Conservation (phyloP, 2,797 vertebrate genomes). For the Aldrovandia affinis region DNA sequence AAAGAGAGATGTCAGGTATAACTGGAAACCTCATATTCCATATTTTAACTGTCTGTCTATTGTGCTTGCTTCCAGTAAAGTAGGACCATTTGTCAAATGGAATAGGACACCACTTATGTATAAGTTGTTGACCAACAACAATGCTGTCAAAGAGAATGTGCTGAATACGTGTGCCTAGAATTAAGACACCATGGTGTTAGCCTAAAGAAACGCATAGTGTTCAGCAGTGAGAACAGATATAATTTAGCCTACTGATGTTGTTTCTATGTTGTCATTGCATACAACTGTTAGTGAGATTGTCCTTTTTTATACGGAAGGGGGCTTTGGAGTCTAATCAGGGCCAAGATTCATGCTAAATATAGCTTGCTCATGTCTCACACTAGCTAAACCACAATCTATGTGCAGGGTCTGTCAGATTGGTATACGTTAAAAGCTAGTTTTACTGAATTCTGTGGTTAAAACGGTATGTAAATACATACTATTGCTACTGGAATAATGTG, state of each 20-base stretch:
- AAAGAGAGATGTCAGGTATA: background rate
- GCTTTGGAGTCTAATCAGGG: background rate
- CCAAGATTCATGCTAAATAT: background rate
- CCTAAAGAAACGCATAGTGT: background rate
- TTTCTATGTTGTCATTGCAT: constrained; percentile 5
- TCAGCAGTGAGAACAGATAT: background rate
- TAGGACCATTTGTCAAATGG: background rate
- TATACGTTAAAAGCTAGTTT: no score
- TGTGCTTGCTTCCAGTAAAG: background rate
- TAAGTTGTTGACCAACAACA: no score
- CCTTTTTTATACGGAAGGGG: no score
- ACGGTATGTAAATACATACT: background rate
- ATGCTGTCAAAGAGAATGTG: background rate
- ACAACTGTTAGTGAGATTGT: background rate
- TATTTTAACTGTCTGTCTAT: background rate
- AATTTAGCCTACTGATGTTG: background rate
- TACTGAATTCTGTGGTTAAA: background rate
- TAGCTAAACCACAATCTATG: background rate
- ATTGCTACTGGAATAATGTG: background rate
- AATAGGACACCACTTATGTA: background rate
- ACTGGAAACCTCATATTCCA: background rate
- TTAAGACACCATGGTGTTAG: background rate
- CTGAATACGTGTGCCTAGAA: background rate
- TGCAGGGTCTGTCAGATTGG: background rate
- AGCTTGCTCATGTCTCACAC: background rate